Percentiles rank a stretch among this genome's conserved stretches.
Evolutionary conservation across 1,140 invertebrate species (phyloP).

Genomic region (Acyrthosiphon pisum): DNA sequence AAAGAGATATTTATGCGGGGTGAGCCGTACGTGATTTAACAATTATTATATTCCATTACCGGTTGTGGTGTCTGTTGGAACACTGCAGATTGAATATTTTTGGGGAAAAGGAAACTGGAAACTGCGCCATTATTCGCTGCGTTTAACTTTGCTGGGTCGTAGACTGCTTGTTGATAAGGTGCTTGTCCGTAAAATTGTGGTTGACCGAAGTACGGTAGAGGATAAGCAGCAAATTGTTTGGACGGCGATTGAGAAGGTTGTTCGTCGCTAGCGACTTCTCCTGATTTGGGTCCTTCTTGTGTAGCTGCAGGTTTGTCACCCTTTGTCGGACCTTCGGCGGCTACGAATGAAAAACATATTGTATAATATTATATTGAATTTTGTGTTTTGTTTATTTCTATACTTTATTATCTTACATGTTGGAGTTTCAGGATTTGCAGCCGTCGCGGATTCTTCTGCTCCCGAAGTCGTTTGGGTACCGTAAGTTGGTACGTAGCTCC

Average conservation of each 20-base stretch:
- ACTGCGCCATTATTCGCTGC: constrained; percentile 36
- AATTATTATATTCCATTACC: not conserved
- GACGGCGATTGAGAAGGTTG: not conserved
- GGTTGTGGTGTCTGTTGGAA: constrained; percentile 23
- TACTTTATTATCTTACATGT: not conserved
- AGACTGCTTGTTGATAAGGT: not conserved
- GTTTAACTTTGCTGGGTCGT: constrained; percentile 31
- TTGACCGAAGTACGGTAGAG: constrained; percentile 31
- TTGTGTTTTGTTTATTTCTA: not conserved
- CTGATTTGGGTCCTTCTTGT: not conserved
- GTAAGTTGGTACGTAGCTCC: constrained; percentile 12
- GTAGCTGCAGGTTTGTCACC: not conserved
- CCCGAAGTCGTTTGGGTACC: not conserved
- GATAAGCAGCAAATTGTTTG: not conserved
- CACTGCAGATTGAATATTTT: not conserved
- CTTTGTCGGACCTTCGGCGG: not conserved
- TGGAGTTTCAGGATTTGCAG: not conserved
- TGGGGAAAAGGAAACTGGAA: constrained; percentile 45
- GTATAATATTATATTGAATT: not conserved
- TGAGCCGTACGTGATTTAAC: not conserved
- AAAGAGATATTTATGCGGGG: not conserved
- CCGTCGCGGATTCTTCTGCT: not conserved
- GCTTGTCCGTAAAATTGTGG: constrained; percentile 41
- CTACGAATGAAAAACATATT: not conserved
- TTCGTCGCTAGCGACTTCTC: not conserved